Base-by-base conservation (phyloP, 2,888 invertebrate genomes). In the Amphipyra berbera region DNA sequence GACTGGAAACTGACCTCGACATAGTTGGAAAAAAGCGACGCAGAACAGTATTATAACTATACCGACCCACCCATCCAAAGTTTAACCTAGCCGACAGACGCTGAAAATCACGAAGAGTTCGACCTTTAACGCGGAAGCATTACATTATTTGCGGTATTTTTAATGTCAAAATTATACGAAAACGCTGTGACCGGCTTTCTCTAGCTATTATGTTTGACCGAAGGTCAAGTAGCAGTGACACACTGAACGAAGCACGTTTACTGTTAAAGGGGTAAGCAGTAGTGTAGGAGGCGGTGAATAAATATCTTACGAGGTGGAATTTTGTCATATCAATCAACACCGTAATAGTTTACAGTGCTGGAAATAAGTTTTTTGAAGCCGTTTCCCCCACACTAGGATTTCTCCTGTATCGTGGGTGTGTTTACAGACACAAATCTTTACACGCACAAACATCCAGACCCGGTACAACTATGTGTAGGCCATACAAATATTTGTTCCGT, bases 171-270 rank as follows among this genome's bases (percentile, higher is more conserved):
- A 65, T 62, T 63, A 66, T 74, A 57, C 61, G 41, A n/a, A 56
- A 47, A 30, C n/a, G 42, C 12, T 56, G 38, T 61, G 78, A 61
- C 78, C 78, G 56, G 66, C 76, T 77, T 77, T 77, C 76, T 68
- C 78, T 52, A 40, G 30, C 48, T 40, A 49, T 61, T 66, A 59
- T 44, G 13, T 52, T 35, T 41, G 68, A 57, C 56, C 40, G 0
- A 14, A 56, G 67, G 67, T 66, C 73, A 72, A 41, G 21, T 12
- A 49, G 12, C 54, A 50, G 21, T 54, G 70, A 57, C 57, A 57
- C 27, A 45, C 42, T n/a, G 35, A 38, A n/a, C 40, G 14, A n/a
- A 13, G 13, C 41, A 13, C 9, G 38, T 35, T 8, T 9, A 15
- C 49, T 42, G 30, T 38, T 9, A 41, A n/a, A 27, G 35, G 10